phyloP scores from a whole-genome alignment of 2,888 invertebrate species.

The Megamerina dolium region DNA sequence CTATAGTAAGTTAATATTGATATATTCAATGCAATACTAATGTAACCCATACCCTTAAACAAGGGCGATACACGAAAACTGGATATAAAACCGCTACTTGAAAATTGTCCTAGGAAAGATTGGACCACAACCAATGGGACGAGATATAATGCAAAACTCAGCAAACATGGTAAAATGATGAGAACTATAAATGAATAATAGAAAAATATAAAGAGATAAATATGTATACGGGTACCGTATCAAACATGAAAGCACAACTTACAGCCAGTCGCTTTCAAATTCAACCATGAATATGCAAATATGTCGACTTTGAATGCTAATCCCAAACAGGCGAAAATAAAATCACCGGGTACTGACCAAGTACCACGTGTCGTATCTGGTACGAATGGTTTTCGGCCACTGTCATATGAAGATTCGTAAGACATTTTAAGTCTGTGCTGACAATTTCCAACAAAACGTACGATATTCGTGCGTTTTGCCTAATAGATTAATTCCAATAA shows the following conservation, averaged over 20 bases:
- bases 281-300: slow-evolving; percentile 59
- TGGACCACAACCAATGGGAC: slow-evolving; percentile 84
- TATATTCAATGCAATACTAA: background rate
- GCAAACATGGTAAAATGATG: too few species aligned
- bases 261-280: too few species aligned
- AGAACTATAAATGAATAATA: too few species aligned
- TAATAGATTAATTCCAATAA: too few species aligned
- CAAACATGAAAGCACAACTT: too few species aligned
- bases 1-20: background rate
- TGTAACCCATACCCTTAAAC: slow-evolving; percentile 67
- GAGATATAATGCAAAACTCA: slow-evolving; percentile 52
- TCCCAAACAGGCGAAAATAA: slow-evolving; percentile 70
- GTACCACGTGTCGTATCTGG: slow-evolving; percentile 54
- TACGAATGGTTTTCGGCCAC: slow-evolving; percentile 37
- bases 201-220: too few species aligned
- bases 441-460: too few species aligned
- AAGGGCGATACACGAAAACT: slow-evolving; percentile 74
- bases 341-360: slow-evolving; percentile 71
- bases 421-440: too few species aligned
- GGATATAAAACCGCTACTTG: slow-evolving; percentile 73
- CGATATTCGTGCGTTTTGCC: too few species aligned
- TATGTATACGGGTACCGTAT: too few species aligned
- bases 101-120: slow-evolving; percentile 78
- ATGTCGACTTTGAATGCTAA: slow-evolving; percentile 78
- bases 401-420: slow-evolving; percentile 42